Base-by-base conservation (phyloP, 2,888 invertebrate genomes). In the Drosophila pseudotalamancana region DNA sequence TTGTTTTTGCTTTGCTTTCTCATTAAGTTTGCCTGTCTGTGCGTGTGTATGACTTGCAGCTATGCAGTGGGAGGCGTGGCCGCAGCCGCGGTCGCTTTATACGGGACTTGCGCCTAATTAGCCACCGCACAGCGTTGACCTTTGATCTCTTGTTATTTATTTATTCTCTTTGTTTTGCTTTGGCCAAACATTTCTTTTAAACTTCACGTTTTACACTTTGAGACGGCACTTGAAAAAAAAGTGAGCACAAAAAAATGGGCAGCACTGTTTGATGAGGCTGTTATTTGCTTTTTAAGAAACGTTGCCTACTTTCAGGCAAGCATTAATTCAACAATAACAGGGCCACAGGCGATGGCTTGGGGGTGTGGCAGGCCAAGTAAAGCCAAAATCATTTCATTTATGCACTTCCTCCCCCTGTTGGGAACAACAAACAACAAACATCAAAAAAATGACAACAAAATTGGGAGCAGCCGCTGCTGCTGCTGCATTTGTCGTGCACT, bases 241-340 rank as follows among this genome's bases (percentile, higher is more conserved):
- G 27, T 11, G 11, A 6, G 0, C 4, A 48, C 29, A 66, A 40
- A 43, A 16, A 40, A 27, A 1, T 31, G 25, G 39, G 31, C 12
- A 39, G 19, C 56, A 67, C 66, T 40, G 29, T 14, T 23, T 23
- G 25, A 8, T 9, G 9, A 8, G 32, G 37, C 29, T 11, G 21
- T 40, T 29, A 34, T 40, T 31, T 32, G 31, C 31, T n/a, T 31
- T 32, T 14, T 2, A 61, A 56, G 61, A 67, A 37, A 11, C 45
- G 14, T 73, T 62, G 78, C 73, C 40, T 63, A 54, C 78, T 69
- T 74, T 9, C 21, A 46, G 55, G 63, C 73, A 51, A 12, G 27
- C 39, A 54, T 50, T 51, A 56, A 51, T 50, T 45, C 49, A 64
- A 14, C 9, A 40, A 59, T 40, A n/a, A n/a, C n/a, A n/a, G n/a